Percentiles rank a stretch among this genome's conserved stretches.
Evolutionary conservation across 1,140 invertebrate genomes (phyloP).

Genomic region (Drosophila chauvacae): DNA sequence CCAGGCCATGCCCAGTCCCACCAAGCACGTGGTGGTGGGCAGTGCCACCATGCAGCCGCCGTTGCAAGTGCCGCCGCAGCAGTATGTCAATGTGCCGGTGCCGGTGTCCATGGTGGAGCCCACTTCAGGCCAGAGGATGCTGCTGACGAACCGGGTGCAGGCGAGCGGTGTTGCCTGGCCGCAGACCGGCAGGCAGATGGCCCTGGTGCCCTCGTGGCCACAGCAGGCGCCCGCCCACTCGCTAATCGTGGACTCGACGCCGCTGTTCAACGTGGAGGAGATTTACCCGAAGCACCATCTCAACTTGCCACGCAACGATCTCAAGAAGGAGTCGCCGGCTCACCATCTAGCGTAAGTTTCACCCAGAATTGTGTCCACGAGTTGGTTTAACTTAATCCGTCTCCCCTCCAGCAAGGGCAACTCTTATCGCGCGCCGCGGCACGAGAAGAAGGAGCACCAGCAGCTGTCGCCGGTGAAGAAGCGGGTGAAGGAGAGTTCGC

Average conservation of each 20-base stretch:
- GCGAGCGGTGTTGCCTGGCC: constrained; percentile 90
- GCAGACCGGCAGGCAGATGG: constrained; percentile 90
- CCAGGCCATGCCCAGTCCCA: constrained; percentile 91
- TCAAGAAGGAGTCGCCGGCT: constrained; percentile 84
- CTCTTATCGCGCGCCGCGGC: constrained; percentile 85
- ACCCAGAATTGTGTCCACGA: background rate
- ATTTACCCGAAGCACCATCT: constrained; percentile 84
- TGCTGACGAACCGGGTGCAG: constrained; percentile 90
- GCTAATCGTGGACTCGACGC: constrained; percentile 91
- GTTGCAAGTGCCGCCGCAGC: constrained; percentile 88
- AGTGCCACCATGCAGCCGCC: constrained; percentile 88
- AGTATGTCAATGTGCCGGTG: constrained; percentile 89
- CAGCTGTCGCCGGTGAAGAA: constrained; percentile 99
- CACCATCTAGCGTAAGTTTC: constrained; percentile 82
- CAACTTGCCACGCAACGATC: constrained; percentile 84
- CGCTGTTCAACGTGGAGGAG: constrained; percentile 88
- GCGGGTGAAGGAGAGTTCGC: constrained; percentile 98
- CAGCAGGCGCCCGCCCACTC: constrained; percentile 92
- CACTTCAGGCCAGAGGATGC: constrained; percentile 88
- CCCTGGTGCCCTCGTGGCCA: constrained; percentile 95
- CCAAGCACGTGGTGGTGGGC: constrained; percentile 95
- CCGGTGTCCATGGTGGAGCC: constrained; percentile 96
- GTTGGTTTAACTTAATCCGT: background rate
- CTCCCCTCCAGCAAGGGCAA: constrained; percentile 73
- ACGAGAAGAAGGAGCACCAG: constrained; percentile 94